Evolutionary conservation across 2,888 invertebrate species (phyloP).

Genomic region (Orthonevra nobilis): DNA sequence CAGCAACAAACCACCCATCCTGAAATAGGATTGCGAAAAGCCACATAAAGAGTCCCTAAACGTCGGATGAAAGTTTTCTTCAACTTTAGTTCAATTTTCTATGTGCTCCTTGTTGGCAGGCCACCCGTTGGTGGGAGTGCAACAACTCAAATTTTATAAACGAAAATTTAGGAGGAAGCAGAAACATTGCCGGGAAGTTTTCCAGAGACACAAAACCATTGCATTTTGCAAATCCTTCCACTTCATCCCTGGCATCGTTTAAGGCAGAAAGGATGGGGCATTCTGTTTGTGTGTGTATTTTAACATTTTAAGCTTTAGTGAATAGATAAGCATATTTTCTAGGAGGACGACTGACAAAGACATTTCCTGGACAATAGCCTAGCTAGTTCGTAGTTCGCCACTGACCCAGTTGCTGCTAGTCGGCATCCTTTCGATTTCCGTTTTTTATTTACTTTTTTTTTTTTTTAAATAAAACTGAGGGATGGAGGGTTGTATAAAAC

Average conservation of each 20-base stretch:
- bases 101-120: neutral
- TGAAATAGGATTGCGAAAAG: constrained; percentile 20
- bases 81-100: constrained; percentile 24
- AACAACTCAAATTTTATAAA: constrained; percentile 60
- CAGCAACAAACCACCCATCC: neutral
- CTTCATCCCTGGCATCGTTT: constrained; percentile 4
- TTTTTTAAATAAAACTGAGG: neutral
- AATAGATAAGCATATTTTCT: constrained; percentile 58
- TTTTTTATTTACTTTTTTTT: constrained; percentile 3
- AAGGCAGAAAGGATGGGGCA: neutral
- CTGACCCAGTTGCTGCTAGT: constrained; percentile 53
- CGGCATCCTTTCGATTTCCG: constrained; percentile 11
- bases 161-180: constrained; percentile 34
- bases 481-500: constrained; percentile 38
- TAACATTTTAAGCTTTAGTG: constrained; percentile 24
- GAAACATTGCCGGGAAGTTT: constrained; percentile 36
- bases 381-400: neutral
- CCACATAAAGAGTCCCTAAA: constrained; percentile 36
- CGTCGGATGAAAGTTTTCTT: constrained; percentile 35
- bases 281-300: neutral
- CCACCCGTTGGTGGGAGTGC: constrained; percentile 3
- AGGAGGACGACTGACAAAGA: constrained; percentile 34
- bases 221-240: constrained; percentile 36
- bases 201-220: constrained; percentile 31
- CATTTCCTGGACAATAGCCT: constrained; percentile 6